Evolutionary conservation across 2,888 invertebrate species (phyloP), one percentile per base, ranked within the genome.

Genomic region (Pelosia muscerda): DNA sequence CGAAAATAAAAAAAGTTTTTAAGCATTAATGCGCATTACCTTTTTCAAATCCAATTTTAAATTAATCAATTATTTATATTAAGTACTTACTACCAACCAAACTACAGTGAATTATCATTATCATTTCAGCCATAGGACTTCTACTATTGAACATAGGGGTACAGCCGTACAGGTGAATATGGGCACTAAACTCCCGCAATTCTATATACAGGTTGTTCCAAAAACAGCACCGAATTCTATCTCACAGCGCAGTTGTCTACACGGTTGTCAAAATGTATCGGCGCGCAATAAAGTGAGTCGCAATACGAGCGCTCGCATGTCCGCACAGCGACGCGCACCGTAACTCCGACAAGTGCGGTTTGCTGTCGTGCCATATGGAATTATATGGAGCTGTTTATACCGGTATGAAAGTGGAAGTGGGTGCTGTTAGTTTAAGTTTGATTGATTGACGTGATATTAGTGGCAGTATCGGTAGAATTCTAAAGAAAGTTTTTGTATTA

Each of bases 301-400:
- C 88, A 88, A 84, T 87, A 88, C 88, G 86, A 76, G 78, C 76
- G 84, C 82, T 83, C 82, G 85, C 81, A 79, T 86, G 88, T 87
- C 89, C 87, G 84, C 87, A 88, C 88, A 87, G 89, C 83, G 86
- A 86, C 86, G 86, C 86, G 84, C 81, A 80, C 85, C 85, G 87
- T 90, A 90, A 90, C 90, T 90, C 84, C 82, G 79, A 72, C 78
- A 81, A 69, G 84, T 91, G 91, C 80, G 91, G 92, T 90, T 84
- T 85, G 81, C 71, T 79, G 76, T 79, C 73, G 79, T 71, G 75
- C 77, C 71, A 67, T 62, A 62, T 65, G 22, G 68, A 66, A 57
- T 34, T 61, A 72, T 73, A 42, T 69, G 25, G 72, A 77, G 82
- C 55, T 66, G 76, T 66, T 73, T 3, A 25, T 26, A 61, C 26